Percentiles rank a stretch among this genome's conserved stretches.
These are phyloP conservation scores for Scaptomyza tumidula DNA, from an alignment of 2,888 invertebrate species.

Conservation along the genomic window DNA sequence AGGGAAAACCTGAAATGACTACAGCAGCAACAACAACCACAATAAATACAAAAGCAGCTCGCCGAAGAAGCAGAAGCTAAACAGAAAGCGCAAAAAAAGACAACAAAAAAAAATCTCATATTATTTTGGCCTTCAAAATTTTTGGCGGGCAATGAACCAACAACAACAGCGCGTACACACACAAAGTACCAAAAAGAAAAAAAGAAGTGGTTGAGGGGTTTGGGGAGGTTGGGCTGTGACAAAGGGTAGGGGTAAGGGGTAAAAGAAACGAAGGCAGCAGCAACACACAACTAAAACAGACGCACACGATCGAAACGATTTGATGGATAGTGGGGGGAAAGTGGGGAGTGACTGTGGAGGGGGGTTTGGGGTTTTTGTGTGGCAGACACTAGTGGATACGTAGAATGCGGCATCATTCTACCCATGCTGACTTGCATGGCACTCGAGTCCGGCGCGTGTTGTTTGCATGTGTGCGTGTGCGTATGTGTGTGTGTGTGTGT, in stretches of 20 bases:
- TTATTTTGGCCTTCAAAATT: conserved; percentile 83
- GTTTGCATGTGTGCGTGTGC: conserved; percentile 3
- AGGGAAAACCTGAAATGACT: conserved; percentile 77
- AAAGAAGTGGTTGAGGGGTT: conserved; percentile 3
- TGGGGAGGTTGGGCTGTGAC: conserved; percentile 1
- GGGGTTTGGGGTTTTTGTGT: not conserved
- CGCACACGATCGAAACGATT: conserved; percentile 45
- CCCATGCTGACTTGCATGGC: conserved; percentile 45
- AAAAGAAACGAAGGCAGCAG: conserved; percentile 4
- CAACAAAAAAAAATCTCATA: conserved; percentile 71
- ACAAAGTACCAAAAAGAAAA: conserved; percentile 15
- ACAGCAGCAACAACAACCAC: conserved; percentile 35
- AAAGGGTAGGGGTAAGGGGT: not conserved
- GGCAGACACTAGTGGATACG: conserved; percentile 3
- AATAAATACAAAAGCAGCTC: conserved; percentile 47
- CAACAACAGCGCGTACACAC: conserved; percentile 68
- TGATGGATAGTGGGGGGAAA: not conserved
- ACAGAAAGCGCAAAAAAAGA: conserved; percentile 55
- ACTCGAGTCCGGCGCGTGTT: conserved; percentile 46
- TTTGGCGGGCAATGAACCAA: conserved; percentile 84
- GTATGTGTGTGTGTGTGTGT: conserved; percentile 13
- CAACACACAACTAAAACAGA: conserved; percentile 33
- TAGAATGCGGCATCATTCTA: conserved; percentile 25
- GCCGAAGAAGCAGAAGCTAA: conserved; percentile 58
- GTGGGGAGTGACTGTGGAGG: not conserved